Conservation (phyloP, 2,888 invertebrate genomes). For the Sthenelais limicola region DNA sequence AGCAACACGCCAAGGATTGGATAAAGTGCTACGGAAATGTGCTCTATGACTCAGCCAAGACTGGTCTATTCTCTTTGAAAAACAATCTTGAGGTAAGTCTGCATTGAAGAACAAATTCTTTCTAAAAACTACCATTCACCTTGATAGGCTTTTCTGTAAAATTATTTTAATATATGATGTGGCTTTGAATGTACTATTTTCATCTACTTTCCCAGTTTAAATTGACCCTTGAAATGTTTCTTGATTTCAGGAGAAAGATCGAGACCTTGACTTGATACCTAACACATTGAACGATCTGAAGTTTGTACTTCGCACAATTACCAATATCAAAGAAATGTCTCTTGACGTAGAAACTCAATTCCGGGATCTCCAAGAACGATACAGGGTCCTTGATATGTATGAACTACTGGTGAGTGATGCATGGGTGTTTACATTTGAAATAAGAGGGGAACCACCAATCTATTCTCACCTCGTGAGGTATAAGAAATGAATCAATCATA, state of each 20-base stretch:
- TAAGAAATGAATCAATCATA: too few species aligned
- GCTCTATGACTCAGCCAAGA: slow-evolving; percentile 79
- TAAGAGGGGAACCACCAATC: too few species aligned
- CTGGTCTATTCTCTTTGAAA: slow-evolving; percentile 80
- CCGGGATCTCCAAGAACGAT: slow-evolving; percentile 82
- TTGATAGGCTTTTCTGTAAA: not conserved
- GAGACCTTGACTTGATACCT: slow-evolving; percentile 83
- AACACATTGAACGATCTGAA: slow-evolving; percentile 87
- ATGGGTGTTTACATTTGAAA: too few species aligned
- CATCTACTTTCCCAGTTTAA: too few species aligned
- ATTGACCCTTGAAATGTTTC: too few species aligned
- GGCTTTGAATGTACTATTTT: not conserved
- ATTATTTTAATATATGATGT: not conserved
- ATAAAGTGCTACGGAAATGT: slow-evolving; percentile 81
- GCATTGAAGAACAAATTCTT: not conserved
- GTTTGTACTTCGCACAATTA: slow-evolving; percentile 86
- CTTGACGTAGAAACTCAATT: slow-evolving; percentile 85
- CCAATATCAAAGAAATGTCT: slow-evolving; percentile 82
- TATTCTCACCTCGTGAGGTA: too few species aligned
- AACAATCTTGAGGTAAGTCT: slow-evolving; percentile 79
- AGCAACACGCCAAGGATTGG: slow-evolving; percentile 86
- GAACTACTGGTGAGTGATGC: slow-evolving; percentile 70
- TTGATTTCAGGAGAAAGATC: slow-evolving; percentile 50
- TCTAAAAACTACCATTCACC: not conserved
- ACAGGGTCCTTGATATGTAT: slow-evolving; percentile 82